Conservation (phyloP, 64 coral and sea anemone genomes). For the Anthopleura sola region DNA sequence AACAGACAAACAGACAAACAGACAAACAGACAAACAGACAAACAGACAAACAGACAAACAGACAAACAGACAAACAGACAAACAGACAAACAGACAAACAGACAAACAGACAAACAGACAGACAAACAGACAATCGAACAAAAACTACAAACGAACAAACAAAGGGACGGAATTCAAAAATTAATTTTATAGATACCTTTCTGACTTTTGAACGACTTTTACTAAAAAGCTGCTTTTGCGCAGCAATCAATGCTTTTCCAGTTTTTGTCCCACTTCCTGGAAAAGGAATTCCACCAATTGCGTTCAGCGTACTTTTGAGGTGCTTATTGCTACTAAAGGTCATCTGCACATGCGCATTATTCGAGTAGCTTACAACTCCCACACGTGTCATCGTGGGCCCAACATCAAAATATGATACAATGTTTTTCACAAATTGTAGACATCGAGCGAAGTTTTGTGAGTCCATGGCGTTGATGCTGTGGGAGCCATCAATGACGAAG, state of each 20-base stretch:
- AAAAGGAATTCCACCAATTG: not conserved
- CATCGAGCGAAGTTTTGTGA: not conserved
- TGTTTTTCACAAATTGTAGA: not conserved
- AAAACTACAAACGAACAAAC: too few relatives aligned
- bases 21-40: too few relatives aligned
- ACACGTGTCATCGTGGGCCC: not conserved
- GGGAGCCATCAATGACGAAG: conserved; percentile 27
- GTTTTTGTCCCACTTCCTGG: conserved; percentile 8
- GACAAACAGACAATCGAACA: too few relatives aligned
- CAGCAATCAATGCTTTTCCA: not conserved
- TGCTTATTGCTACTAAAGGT: not conserved
- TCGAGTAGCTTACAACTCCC: conserved; percentile 10
- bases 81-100: too few relatives aligned
- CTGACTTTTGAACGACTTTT: not conserved
- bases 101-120: too few relatives aligned
- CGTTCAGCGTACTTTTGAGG: not conserved
- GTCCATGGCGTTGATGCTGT: not conserved
- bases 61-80: too few relatives aligned
- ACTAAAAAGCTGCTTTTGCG: not conserved
- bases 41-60: too few relatives aligned
- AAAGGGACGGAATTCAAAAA: not conserved
- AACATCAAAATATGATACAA: conserved; percentile 2
- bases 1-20: not conserved
- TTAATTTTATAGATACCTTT: not conserved
- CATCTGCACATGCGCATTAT: conserved; percentile 7